Base-by-base conservation (phyloP, 2,888 invertebrate species). In the Lasioglossum vierecki region DNA sequence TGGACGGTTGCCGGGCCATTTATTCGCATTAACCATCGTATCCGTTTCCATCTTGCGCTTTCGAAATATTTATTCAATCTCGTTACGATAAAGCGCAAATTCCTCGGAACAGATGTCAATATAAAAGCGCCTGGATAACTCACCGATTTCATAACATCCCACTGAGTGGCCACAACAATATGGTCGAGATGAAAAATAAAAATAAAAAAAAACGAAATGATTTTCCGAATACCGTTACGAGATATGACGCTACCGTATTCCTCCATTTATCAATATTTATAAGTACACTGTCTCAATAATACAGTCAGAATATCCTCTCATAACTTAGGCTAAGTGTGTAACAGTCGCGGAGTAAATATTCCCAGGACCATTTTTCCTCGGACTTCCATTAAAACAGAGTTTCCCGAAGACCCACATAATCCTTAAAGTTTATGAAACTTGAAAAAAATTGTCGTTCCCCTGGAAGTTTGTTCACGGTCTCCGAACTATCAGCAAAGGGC, bases 1-100 rank as follows among this genome's bases (percentile, higher is more conserved):
- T 90, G 88, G 90, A 90, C 88, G 89, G 87, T 90, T 91, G 86
- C 85, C 87, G 81, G 89, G 84, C 84, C 92, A 92, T 93, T 94
- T 93, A 92, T 94, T 92, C 91, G 91, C 92, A 93, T 94, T 94
- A 94, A 89, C 89, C 88, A 79, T 85, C 88, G 88, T 88, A 90
- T 92, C 91, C 90, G 89, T 88, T 88, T 82, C 86, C 86, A 89
- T 88, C 86, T 91, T 89, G 86, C 87, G 84, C 86, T 85, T 88
- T 87, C 85, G 79, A 87, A 85, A 88, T 87, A 83, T 86, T 85
- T 86, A 86, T 87, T 60, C 76, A 80, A 83, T 80, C 75, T 82
- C 70, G 82, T 79, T 83, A 75, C 15, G 80, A 79, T 79, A 57
- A 83, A 79, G 73, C 83, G 63, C 46, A 66, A 35, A 83, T 86